Base-by-base conservation (phyloP, 2,113 vertebrate genomes). In the Megaleporinus macrocephalus region DNA sequence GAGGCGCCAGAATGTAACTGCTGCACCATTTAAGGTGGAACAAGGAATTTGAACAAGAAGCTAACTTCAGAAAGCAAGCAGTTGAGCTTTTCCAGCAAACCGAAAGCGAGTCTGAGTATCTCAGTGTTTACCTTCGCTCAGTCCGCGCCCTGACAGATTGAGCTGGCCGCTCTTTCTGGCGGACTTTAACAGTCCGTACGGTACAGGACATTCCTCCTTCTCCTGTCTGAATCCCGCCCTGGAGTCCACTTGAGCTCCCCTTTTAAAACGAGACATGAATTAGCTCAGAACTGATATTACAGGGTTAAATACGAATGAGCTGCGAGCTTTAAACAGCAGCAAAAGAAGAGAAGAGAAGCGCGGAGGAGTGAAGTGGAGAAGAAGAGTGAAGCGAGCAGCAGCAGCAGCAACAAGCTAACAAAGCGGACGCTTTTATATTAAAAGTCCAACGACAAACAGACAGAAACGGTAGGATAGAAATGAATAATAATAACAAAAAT, bases 91-190 rank as follows among this genome's bases (percentile, higher is more conserved):
- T n/a, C n/a, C n/a, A n/a, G n/a, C n/a, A n/a, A n/a, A n/a, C n/a
- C n/a, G n/a, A n/a, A n/a, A n/a, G n/a, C n/a, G n/a, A n/a, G n/a
- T n/a, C n/a, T 51, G 1, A 51, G 1, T 16, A 2, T 16, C 1
- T 18, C 49, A 2, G 7, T 55, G 11, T 49, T 26, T 92, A 99
- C 97, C 96, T 90, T 97, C 93, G 0, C 70, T 90, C 36, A 99
- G 93, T 62, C 91, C 93, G 65, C 95, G 92, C 11, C 94, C 95
- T 0, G 95, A 94, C 79, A 99, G 91, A 87, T 98, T 97, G 24
- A 99, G 90, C 81, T 96, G 96, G 0, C 97, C 97, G 88, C 95
- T 98, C 72, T 94, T 95, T 82, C 96, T 89, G 11, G 97, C 97
- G 6, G 94, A 87, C 81, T 95, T 96, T 33, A 99, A 80, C 73